Conservation (phyloP, 2,113 vertebrate species). For the Meleagris gallopavo region DNA sequence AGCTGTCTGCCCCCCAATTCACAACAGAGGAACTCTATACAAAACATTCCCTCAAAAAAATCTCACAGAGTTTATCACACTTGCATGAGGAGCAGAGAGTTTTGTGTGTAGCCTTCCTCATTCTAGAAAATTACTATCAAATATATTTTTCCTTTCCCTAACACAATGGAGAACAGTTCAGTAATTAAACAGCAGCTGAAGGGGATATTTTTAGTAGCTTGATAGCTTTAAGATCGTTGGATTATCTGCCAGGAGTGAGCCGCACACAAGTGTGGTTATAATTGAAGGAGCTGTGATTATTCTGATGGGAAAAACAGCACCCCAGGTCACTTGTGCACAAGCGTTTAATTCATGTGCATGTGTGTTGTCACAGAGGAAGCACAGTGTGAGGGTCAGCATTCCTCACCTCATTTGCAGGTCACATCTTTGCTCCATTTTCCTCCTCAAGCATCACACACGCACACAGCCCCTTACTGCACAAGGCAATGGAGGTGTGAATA, state of each 20-base stretch:
- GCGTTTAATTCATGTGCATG: neutral
- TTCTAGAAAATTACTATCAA: neutral
- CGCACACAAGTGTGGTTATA: neutral
- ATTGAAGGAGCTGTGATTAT: neutral
- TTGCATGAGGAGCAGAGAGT: neutral
- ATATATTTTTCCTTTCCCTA: neutral
- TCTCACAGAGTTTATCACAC: neutral
- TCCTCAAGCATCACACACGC: rapidly evolving
- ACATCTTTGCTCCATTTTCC: neutral
- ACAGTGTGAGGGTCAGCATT: neutral
- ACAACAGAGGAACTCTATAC: neutral
- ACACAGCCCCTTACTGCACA: rapidly evolving
- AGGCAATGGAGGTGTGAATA: rapidly evolving
- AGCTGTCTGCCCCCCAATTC: neutral
- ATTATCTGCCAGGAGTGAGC: slow-evolving; percentile 6
- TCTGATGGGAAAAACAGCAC: neutral
- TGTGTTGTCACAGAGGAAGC: neutral
- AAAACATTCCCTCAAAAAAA: neutral
- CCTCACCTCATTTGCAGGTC: neutral
- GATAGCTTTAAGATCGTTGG: slow-evolving; percentile 23
- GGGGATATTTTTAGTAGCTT: slow-evolving; percentile 26
- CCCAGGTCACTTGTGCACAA: rapidly evolving
- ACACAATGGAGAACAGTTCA: neutral
- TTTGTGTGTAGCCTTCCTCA: neutral
- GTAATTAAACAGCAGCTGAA: neutral